These are phyloP conservation scores for Pyrocephalus nanus DNA, from an alignment of 2,797 vertebrate genomes.

Conservation along the genomic window DNA sequence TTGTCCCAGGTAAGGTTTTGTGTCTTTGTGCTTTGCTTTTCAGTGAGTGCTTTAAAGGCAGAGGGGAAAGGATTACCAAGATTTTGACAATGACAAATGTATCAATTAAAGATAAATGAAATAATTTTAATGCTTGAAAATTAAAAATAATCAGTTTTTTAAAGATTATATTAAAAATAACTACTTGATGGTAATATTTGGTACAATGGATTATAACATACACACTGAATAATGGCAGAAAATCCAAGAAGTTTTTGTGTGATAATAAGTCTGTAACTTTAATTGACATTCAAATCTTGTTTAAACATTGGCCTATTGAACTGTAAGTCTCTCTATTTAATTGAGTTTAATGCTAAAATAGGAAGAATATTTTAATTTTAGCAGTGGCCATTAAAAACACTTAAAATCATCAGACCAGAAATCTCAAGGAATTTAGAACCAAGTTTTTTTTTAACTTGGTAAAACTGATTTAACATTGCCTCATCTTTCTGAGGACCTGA, in stretches of 20 bases:
- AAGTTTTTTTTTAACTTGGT: not conserved
- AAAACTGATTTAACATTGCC: not conserved
- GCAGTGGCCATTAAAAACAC: not conserved
- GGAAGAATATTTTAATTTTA: conserved; percentile 10
- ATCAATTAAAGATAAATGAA: not conserved
- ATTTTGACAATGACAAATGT: not conserved
- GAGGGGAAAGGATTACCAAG: not conserved
- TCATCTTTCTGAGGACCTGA: not conserved
- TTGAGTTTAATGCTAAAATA: not conserved
- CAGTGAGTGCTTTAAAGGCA: not conserved
- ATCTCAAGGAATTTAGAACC: not conserved
- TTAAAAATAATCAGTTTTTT: not conserved
- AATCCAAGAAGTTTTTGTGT: not conserved
- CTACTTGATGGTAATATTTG: not conserved
- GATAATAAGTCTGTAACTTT: conserved; percentile 11
- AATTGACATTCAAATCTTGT: conserved; percentile 44
- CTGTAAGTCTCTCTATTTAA: conserved; percentile 25
- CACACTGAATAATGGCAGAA: not conserved
- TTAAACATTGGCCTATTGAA: conserved; percentile 41
- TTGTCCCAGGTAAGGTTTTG: not conserved
- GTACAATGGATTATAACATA: not conserved
- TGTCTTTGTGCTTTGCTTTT: not conserved
- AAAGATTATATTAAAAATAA: not conserved
- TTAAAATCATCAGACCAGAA: not conserved
- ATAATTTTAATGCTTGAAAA: not conserved